Percentiles rank a stretch among this genome's conserved stretches.
Conservation (phyloP, 2,888 invertebrate genomes). For the Stratiomys singularior region DNA sequence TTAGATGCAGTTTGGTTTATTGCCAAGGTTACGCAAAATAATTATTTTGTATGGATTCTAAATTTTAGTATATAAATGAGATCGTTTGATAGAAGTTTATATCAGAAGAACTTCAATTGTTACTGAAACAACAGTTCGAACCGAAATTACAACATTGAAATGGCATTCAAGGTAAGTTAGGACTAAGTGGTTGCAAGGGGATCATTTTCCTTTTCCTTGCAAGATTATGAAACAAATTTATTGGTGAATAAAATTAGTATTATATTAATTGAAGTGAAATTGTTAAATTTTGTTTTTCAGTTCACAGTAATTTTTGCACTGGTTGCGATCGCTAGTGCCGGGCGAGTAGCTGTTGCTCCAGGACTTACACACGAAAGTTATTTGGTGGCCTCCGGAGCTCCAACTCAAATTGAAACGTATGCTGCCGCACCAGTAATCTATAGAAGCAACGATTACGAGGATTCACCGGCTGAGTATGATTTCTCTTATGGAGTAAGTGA, state of each 20-base stretch:
- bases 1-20: no score
- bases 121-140: neutral
- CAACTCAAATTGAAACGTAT: neutral
- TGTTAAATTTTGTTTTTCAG: slow-evolving; percentile 18
- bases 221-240: no score
- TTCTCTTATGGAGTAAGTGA: slow-evolving; percentile 68
- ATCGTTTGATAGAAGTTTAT: neutral
- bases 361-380: slow-evolving; percentile 37
- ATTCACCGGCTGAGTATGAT: slow-evolving; percentile 64
- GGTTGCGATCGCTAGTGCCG: slow-evolving; percentile 36
- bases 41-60: no score
- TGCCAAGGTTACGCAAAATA: neutral
- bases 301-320: slow-evolving; percentile 47
- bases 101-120: slow-evolving; percentile 20
- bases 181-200: neutral
- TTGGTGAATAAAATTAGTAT: no score
- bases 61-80: slow-evolving; percentile 28
- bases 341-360: slow-evolving; percentile 44
- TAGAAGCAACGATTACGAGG: slow-evolving; percentile 40
- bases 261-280: neutral
- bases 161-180: slow-evolving; percentile 46
- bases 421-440: slow-evolving; percentile 28
- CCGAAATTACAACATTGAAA: slow-evolving; percentile 1
- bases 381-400: slow-evolving; percentile 26
- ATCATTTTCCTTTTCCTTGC: no score